Conservation (phyloP, 2,113 vertebrate species). For the Struthio camelus region DNA sequence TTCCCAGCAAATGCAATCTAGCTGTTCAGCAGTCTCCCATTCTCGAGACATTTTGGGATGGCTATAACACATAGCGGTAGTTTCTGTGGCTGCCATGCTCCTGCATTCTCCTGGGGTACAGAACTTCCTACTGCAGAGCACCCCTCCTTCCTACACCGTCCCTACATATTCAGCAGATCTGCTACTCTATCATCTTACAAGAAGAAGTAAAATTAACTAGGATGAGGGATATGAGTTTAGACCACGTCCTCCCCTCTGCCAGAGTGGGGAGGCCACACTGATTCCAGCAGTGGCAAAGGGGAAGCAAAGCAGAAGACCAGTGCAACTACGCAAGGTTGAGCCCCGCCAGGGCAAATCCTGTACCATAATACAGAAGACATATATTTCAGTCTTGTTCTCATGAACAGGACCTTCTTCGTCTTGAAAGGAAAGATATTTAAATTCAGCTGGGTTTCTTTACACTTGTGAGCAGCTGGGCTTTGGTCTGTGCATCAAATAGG, state of each 20-base stretch:
- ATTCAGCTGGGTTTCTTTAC: background rate
- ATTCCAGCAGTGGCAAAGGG: background rate
- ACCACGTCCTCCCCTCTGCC: background rate
- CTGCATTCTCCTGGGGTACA: background rate
- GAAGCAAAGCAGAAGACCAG: background rate
- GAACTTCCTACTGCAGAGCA: background rate
- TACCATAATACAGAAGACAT: background rate
- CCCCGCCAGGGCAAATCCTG: background rate
- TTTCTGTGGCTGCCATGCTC: background rate
- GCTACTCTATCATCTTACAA: accelerated
- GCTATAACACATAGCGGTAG: background rate
- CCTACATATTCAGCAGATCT: accelerated
- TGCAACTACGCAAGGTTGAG: background rate
- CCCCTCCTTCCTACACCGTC: accelerated
- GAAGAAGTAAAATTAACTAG: background rate
- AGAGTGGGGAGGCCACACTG: background rate
- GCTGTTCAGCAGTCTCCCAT: background rate
- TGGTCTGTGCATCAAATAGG: background rate
- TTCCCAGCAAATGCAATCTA: background rate
- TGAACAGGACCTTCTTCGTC: background rate
- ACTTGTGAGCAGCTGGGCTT: background rate
- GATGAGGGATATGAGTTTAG: background rate
- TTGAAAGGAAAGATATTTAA: background rate
- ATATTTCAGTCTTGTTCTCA: background rate
- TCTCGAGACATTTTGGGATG: background rate